Evolutionary conservation across 2,888 invertebrate species (phyloP).

Genomic region (Automeris io): DNA sequence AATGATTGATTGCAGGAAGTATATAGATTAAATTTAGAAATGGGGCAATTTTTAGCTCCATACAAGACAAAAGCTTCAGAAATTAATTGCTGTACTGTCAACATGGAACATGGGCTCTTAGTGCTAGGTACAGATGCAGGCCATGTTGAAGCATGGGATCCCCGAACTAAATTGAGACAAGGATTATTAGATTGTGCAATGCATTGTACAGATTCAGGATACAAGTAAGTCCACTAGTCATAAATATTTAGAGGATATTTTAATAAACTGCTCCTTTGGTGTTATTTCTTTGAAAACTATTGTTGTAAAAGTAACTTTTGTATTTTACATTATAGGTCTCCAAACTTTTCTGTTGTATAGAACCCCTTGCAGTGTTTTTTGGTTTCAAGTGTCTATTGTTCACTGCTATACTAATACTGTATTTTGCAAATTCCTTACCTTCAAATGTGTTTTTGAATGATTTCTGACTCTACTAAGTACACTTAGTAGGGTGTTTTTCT

Average conservation of each 20-base stretch:
- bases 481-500: too few species aligned
- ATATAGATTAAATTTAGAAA: slow-evolving; percentile 95
- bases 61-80: slow-evolving; percentile 84
- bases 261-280: too few species aligned
- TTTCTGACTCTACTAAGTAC: too few species aligned
- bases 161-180: slow-evolving; percentile 85
- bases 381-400: too few species aligned
- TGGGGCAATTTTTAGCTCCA: slow-evolving; percentile 95
- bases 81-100: slow-evolving; percentile 90
- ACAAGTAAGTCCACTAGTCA: slow-evolving; percentile 38
- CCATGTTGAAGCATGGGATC: slow-evolving; percentile 97
- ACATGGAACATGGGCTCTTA: slow-evolving; percentile 91
- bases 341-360: too few species aligned
- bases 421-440: too few species aligned
- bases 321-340: too few species aligned
- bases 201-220: slow-evolving; percentile 73
- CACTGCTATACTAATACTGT: too few species aligned
- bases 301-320: too few species aligned
- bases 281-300: too few species aligned
- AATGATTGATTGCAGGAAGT: slow-evolving; percentile 82
- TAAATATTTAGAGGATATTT: not conserved
- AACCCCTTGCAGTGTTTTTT: too few species aligned
- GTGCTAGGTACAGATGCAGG: slow-evolving; percentile 93
- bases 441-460: too few species aligned
- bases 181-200: slow-evolving; percentile 90